These are phyloP conservation scores for Cassiopea andromeda DNA, from an alignment of 30 jellyfish, hydroid and myxozoan genomes.

Conservation along the genomic window DNA sequence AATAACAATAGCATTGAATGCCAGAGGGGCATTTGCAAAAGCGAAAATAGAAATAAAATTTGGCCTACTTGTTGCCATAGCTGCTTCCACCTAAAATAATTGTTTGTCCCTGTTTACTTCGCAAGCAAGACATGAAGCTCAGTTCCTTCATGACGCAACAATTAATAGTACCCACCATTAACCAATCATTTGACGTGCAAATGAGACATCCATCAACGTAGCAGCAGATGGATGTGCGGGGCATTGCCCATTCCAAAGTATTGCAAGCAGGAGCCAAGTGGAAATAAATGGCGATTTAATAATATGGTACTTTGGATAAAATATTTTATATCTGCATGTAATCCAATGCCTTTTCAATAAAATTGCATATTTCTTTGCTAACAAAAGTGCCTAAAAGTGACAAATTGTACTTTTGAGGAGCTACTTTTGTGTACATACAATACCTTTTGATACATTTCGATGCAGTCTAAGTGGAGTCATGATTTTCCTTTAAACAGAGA, in stretches of 20 bases:
- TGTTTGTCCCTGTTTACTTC: neutral
- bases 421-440: too few species aligned
- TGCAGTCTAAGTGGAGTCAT: too few species aligned
- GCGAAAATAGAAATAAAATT: neutral
- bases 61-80: constrained; percentile 24
- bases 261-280: too few species aligned
- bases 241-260: neutral
- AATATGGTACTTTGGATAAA: too few species aligned
- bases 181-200: neutral
- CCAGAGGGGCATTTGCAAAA: neutral
- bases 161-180: neutral
- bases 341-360: too few species aligned
- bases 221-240: neutral
- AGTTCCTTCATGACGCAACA: neutral
- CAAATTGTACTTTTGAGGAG: too few species aligned
- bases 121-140: neutral
- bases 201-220: neutral
- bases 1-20: neutral
- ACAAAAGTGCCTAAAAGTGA: too few species aligned
- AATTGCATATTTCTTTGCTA: too few species aligned
- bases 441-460: too few species aligned
- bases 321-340: neutral
- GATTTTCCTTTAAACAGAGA: too few species aligned
- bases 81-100: neutral
- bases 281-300: too few species aligned